phyloP scores from a whole-genome alignment of 2,797 vertebrate genomes.

The Apodemus agrarius region DNA sequence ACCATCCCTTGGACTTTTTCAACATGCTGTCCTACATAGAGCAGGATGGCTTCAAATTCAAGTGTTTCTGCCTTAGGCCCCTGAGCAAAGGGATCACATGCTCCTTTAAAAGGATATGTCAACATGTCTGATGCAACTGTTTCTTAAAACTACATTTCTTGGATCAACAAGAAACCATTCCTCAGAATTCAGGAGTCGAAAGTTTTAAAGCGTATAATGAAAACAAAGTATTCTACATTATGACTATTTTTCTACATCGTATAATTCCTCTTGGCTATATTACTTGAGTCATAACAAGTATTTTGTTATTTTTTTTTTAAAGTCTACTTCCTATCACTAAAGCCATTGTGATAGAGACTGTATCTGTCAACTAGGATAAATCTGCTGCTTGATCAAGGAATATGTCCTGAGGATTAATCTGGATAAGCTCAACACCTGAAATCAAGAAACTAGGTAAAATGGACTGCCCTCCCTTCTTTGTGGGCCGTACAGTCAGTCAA shows the following conservation, averaged over 20 bases:
- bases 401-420: background rate
- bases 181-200: background rate
- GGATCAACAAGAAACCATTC: background rate
- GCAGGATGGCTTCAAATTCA: background rate
- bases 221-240: background rate
- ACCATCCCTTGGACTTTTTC: background rate
- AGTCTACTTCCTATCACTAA: constrained; percentile 9
- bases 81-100: background rate
- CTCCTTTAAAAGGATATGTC: background rate
- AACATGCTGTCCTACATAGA: background rate
- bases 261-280: background rate
- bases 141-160: constrained; percentile 40
- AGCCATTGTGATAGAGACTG: background rate
- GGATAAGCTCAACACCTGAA: background rate
- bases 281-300: constrained; percentile 26
- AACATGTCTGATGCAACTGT: background rate
- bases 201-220: constrained; percentile 22
- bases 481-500: background rate
- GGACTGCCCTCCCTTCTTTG: background rate
- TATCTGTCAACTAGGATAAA: background rate
- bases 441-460: background rate
- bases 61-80: background rate
- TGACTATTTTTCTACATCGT: background rate
- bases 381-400: background rate
- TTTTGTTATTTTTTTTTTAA: background rate